Conservation (phyloP, 1,140 invertebrate genomes). For the Lordiphosa stackelbergi region DNA sequence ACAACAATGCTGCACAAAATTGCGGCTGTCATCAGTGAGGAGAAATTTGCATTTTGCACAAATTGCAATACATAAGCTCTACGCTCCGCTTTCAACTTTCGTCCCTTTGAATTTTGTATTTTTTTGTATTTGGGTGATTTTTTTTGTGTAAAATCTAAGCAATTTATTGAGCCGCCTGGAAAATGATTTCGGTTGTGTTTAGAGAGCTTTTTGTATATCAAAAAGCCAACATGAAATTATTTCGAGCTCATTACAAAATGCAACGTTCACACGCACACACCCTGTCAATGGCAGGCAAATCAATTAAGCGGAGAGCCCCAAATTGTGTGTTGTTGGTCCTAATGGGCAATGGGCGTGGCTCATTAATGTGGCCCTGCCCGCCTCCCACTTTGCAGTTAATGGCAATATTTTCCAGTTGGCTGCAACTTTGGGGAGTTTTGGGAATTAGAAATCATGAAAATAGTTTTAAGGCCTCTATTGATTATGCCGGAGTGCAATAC, state of each 20-base stretch:
- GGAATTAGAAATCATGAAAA: conserved; percentile 37
- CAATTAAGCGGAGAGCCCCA: conserved; percentile 27
- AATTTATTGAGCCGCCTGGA: conserved; percentile 39
- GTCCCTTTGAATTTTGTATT: conserved; percentile 5
- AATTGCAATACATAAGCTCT: conserved; percentile 69
- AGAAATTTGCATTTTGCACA: conserved; percentile 74
- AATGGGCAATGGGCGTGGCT: conserved; percentile 32
- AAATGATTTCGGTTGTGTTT: conserved; percentile 34
- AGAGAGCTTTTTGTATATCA: conserved; percentile 23
- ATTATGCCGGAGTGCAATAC: conserved; percentile 41
- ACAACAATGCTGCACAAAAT: conserved; percentile 62
- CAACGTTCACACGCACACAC: background rate
- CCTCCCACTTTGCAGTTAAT: conserved; percentile 30
- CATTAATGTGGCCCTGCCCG: conserved; percentile 37
- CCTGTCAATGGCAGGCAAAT: conserved; percentile 20
- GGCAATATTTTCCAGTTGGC: conserved; percentile 56
- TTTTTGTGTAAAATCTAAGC: conserved; percentile 5
- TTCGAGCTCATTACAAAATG: conserved; percentile 50
- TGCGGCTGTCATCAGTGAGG: conserved; percentile 72
- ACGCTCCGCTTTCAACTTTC: conserved; percentile 20
- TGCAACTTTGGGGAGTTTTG: conserved; percentile 18
- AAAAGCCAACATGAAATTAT: conserved; percentile 44
- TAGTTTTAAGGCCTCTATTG: conserved; percentile 61
- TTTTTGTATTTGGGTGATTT: background rate
- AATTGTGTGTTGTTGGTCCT: conserved; percentile 19